Evolutionary conservation across 1,140 invertebrate species (phyloP).

Genomic region (Ooceraea biroi): DNA sequence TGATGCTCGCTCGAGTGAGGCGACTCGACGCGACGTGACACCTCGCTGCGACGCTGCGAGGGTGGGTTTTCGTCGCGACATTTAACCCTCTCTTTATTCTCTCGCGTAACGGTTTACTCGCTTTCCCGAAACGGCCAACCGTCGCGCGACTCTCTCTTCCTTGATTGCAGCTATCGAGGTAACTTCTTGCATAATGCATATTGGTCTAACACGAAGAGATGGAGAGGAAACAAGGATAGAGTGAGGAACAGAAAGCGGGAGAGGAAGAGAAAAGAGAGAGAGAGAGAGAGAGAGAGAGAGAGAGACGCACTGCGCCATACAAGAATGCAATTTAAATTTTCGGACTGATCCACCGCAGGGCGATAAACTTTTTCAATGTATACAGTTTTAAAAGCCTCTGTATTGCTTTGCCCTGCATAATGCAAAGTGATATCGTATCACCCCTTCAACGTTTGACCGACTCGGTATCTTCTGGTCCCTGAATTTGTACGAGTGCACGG

Average conservation of each 20-base stretch:
- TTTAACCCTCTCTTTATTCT: slow-evolving; percentile 37
- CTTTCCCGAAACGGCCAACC: slow-evolving; percentile 45
- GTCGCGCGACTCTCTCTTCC: slow-evolving; percentile 47
- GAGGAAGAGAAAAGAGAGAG: slow-evolving; percentile 2
- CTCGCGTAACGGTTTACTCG: slow-evolving; percentile 45
- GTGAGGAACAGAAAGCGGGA: background rate
- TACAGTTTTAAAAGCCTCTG: slow-evolving; percentile 74
- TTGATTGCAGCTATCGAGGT: slow-evolving; percentile 72
- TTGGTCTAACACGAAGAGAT: slow-evolving; percentile 53
- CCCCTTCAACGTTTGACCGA: background rate
- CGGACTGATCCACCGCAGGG: slow-evolving; percentile 54
- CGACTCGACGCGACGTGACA: slow-evolving; percentile 1
- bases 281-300: slow-evolving; percentile 17
- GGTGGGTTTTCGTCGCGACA: slow-evolving; percentile 31
- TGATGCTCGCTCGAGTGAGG: slow-evolving; percentile 15
- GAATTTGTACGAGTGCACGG: slow-evolving; percentile 73
- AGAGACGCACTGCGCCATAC: slow-evolving; percentile 60
- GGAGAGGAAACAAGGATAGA: slow-evolving; percentile 27
- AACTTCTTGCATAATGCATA: slow-evolving; percentile 75
- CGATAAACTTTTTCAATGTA: slow-evolving; percentile 78
- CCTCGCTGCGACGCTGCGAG: background rate
- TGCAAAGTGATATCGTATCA: slow-evolving; percentile 69
- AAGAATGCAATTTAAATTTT: slow-evolving; percentile 78
- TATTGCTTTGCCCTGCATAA: slow-evolving; percentile 73
- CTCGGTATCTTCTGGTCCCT: slow-evolving; percentile 60